Percentiles rank a stretch among this genome's conserved stretches.
phyloP scores from a whole-genome alignment of 2,113 vertebrate species.

The Python bivittatus region DNA sequence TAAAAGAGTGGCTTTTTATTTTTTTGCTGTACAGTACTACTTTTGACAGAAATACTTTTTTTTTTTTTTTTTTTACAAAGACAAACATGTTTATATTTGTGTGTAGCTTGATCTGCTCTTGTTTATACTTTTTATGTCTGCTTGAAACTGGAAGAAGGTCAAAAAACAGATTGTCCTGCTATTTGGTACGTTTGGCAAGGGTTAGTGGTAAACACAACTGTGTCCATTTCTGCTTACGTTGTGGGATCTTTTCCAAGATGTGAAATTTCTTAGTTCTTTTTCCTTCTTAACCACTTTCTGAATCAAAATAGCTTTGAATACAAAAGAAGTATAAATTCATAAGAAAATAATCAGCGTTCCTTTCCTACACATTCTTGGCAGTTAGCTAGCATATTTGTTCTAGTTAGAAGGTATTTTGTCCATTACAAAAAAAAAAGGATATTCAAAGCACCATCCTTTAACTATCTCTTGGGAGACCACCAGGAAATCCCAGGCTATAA shows the following conservation, averaged over 20 bases:
- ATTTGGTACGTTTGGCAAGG: constrained; percentile 24
- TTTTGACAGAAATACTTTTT: neutral
- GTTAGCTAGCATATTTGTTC: constrained; percentile 12
- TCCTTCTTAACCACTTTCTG: constrained; percentile 32
- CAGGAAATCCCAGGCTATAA: neutral
- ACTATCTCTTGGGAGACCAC: neutral
- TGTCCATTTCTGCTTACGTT: constrained; percentile 18
- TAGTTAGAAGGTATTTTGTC: neutral
- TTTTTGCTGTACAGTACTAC: neutral
- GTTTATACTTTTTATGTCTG: constrained; percentile 54
- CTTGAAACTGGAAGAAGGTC: constrained; percentile 35
- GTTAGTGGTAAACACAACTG: constrained; percentile 26
- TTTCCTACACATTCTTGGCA: constrained; percentile 29
- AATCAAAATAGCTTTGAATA: constrained; percentile 26
- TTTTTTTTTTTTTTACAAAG: neutral
- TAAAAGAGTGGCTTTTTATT: neutral
- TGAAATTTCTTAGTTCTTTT: constrained; percentile 26
- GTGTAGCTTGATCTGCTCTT: constrained; percentile 25
- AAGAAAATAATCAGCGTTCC: constrained; percentile 29
- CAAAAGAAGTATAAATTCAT: constrained; percentile 1
- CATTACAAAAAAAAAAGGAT: neutral
- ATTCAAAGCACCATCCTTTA: neutral
- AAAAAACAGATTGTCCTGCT: constrained; percentile 29
- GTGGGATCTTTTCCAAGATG: constrained; percentile 35
- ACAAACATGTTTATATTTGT: neutral